Evolutionary conservation across 2,113 vertebrate genomes (phyloP).

Genomic region (Echinops telfairi): DNA sequence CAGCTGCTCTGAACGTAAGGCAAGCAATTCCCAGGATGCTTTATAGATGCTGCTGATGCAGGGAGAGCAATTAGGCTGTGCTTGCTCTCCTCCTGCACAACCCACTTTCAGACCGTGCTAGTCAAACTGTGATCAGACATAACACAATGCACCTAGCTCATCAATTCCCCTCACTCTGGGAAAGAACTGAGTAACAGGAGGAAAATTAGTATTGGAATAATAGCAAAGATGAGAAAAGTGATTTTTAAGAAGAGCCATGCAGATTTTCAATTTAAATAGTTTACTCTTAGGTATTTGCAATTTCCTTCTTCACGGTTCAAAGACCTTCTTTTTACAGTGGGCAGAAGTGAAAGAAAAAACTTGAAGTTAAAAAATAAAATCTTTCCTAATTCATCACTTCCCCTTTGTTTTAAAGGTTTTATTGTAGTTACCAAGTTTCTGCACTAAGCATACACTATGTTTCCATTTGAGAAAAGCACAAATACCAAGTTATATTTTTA

Average conservation of each 20-base stretch:
- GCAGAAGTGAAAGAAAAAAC: slow-evolving; percentile 25
- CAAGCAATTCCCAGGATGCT: slow-evolving; percentile 89
- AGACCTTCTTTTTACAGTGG: slow-evolving; percentile 22
- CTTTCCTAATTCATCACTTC: not conserved
- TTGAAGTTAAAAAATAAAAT: slow-evolving; percentile 50
- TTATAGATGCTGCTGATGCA: slow-evolving; percentile 87
- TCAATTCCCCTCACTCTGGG: slow-evolving; percentile 51
- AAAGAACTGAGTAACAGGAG: not conserved
- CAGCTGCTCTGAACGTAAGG: slow-evolving; percentile 89
- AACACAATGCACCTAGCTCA: slow-evolving; percentile 70
- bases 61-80: slow-evolving; percentile 81
- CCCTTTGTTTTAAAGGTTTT: not conserved
- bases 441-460: not conserved
- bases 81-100: slow-evolving; percentile 68
- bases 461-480: slow-evolving; percentile 58
- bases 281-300: slow-evolving; percentile 31
- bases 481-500: slow-evolving; percentile 38
- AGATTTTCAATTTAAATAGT: no score
- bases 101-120: slow-evolving; percentile 80
- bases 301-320: slow-evolving; percentile 42
- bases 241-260: no score
- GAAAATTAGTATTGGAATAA: not conserved
- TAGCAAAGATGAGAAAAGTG: not conserved
- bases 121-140: slow-evolving; percentile 75
- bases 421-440: slow-evolving; percentile 21